Percentiles rank a stretch among this genome's conserved stretches.
Conservation (phyloP, 2,797 vertebrate species). For the Acridotheres tristis region DNA sequence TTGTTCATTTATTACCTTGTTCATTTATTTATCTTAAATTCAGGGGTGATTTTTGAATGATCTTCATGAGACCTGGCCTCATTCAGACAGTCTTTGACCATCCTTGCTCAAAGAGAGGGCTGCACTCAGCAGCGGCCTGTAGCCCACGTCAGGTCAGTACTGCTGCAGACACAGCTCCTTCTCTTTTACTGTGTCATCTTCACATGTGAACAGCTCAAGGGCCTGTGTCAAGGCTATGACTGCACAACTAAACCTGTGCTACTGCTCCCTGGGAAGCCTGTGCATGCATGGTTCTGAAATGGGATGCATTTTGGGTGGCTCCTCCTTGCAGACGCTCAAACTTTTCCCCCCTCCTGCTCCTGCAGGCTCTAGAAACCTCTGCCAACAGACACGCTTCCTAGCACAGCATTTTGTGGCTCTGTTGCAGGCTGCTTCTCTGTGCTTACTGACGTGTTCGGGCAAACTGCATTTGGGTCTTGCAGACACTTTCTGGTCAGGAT, state of each 20-base stretch:
- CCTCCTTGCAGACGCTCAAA: fast-evolving
- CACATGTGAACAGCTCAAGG: neutral
- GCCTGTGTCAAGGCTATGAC: neutral
- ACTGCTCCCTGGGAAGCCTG: neutral
- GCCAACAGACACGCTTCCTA: neutral
- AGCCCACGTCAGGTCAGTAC: neutral
- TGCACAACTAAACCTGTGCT: neutral
- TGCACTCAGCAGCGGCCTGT: neutral
- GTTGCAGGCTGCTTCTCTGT: neutral
- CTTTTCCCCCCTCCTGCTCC: neutral
- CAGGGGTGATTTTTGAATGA: neutral
- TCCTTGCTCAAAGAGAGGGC: neutral
- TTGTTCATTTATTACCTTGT: neutral
- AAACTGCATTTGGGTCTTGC: neutral
- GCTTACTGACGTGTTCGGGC: neutral
- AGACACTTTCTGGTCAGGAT: neutral
- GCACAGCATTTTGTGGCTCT: neutral
- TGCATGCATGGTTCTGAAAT: neutral
- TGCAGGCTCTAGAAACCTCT: neutral
- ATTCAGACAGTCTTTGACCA: neutral
- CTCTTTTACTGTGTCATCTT: neutral
- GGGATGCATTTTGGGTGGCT: neutral
- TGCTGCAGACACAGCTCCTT: neutral
- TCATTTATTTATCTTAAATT: neutral
- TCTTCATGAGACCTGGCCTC: neutral